Percentiles rank a stretch among this genome's conserved stretches.
These are phyloP conservation scores for Agonum fuliginosum DNA, from an alignment of 2,888 invertebrate species.

Conservation along the genomic window DNA sequence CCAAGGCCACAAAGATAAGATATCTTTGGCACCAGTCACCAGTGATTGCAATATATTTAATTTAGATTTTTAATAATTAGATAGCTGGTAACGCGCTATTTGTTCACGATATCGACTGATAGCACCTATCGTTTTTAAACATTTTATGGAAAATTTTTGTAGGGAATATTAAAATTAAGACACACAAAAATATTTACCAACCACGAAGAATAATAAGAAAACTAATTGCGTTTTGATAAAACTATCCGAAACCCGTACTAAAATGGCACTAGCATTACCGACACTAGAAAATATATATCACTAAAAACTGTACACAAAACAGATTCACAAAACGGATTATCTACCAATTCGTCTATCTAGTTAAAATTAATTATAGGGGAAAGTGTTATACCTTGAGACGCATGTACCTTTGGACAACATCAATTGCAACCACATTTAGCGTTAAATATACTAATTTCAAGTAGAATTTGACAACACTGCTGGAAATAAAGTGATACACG, in stretches of 20 bases:
- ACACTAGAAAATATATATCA: no score
- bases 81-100: constrained; percentile 51
- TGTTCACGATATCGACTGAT: constrained; percentile 48
- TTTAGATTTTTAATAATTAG: constrained; percentile 57
- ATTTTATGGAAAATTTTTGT: constrained; percentile 57
- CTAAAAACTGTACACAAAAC: no score
- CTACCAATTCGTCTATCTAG: no score
- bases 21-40: constrained; percentile 53
- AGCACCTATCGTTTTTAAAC: constrained; percentile 40
- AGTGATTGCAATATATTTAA: constrained; percentile 58
- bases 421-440: no score
- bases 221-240: constrained; percentile 14
- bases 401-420: no score
- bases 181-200: constrained; percentile 32
- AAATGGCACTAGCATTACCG: constrained; percentile 35
- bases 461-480: no score
- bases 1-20: constrained; percentile 54
- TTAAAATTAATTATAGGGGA: no score
- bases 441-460: no score
- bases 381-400: no score
- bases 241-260: constrained; percentile 33
- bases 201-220: constrained; percentile 8
- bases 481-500: no score
- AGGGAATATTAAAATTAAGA: constrained; percentile 39
- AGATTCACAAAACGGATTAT: no score